Base-by-base conservation (phyloP, 2,888 invertebrate species). In the Willowsia nigromaculata region DNA sequence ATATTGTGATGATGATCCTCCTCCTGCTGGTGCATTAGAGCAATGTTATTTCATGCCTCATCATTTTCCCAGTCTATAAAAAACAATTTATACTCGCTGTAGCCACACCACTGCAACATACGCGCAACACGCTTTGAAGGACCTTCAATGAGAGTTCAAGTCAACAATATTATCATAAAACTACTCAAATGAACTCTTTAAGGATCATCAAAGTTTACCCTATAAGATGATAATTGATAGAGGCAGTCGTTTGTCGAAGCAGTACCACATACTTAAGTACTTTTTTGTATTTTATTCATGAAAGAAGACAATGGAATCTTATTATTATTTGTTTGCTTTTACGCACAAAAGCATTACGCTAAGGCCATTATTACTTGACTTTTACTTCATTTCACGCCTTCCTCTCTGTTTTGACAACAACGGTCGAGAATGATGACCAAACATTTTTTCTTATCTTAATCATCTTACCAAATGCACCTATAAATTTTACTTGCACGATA, bases 221-320 rank as follows among this genome's bases (percentile, higher is more conserved):
- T 53, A 9, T 76, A 50, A 76, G 27, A 84, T 62, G 76, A 78
- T 85, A 85, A 85, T 85, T 85, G 76, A 85, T 78, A 62, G 62
- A 62, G 59, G 76, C 85, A 85, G 85, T 47, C 76, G 37, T 84
- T 68, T 25, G 62, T 59, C 27, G 50, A 30, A 53, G 30, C 33
- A 50, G 33, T 13, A 50, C 5, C 50, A 27, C 30, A 47, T 27
- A 25, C 74, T 47, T 30, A 71, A 76, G 50, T 50, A 53, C 76
- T 50, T 50, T 76, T 50, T 6, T 71, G 18, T 50, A 30, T 76
- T 76, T 50, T 53, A 22, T 76, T 76, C 53, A 40, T 47, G 76
- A 76, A 76, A 74, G 33, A 56, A 87, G 47, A 87, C 87, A 87
- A 87, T 71, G 50, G 87, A 62, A 40, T 87, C 62, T 80, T 80